Percentiles rank a stretch among this genome's conserved stretches.
phyloP scores from a whole-genome alignment of 2,888 invertebrate species.

The Gerris lacustris region DNA sequence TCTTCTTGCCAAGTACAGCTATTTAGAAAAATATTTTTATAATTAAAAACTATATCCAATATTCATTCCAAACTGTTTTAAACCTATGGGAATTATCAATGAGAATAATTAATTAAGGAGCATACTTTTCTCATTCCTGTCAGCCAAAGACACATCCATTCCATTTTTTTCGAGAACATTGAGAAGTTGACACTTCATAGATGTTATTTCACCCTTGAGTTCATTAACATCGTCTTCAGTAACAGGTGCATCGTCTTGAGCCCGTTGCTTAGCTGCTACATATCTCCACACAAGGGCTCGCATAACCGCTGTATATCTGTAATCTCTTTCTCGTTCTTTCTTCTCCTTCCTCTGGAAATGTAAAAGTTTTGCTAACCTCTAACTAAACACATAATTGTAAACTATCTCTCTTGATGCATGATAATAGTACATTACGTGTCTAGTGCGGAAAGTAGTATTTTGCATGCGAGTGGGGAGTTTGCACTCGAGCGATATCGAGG shows the following conservation, averaged over 20 bases:
- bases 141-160: slow-evolving; percentile 64
- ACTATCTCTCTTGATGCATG: neutral
- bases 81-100: no score
- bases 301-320: slow-evolving; percentile 70
- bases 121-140: slow-evolving; percentile 59
- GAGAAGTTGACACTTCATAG: slow-evolving; percentile 80
- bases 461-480: no score
- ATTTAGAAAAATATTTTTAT: neutral
- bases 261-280: slow-evolving; percentile 73
- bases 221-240: slow-evolving; percentile 92
- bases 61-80: no score
- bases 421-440: no score
- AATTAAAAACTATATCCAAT: no score
- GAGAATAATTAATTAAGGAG: neutral
- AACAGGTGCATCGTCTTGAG: slow-evolving; percentile 69
- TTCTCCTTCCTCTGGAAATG: slow-evolving; percentile 42
- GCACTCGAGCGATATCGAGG: no score
- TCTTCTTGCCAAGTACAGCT: slow-evolving; percentile 48
- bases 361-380: neutral
- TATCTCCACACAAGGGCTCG: slow-evolving; percentile 84
- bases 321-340: slow-evolving; percentile 54
- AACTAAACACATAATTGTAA: slow-evolving; percentile 6
- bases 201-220: slow-evolving; percentile 83
- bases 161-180: slow-evolving; percentile 81
- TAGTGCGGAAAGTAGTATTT: no score